Evolutionary conservation across 2,113 vertebrate genomes (phyloP), one percentile per base, ranked within the genome.

Genomic region (Formicarius rufipectus): DNA sequence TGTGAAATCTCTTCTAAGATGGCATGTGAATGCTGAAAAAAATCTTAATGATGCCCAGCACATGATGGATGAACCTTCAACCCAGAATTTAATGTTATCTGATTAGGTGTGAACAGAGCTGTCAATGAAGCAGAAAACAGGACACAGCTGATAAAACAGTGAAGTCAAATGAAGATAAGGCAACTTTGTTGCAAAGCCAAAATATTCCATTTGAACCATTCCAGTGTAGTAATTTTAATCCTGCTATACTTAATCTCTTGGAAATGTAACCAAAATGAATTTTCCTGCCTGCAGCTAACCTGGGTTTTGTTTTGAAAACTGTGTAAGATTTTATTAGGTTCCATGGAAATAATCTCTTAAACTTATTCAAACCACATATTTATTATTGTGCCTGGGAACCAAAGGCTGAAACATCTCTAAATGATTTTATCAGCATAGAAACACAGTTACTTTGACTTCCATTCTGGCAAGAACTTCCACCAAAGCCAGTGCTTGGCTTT

Each of bases 71-170:
- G 81, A 91, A 79, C 63, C 39, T 89, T 92, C 91, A 87, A 68
- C 87, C 37, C 40, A 87, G 84, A 91, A 85, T 88, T 93, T 87
- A 90, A 72, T 73, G 44, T 95, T 95, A 95, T 96, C 96, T 95
- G 95, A 94, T 94, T 96, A 96, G 96, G 96, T 97, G 96, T 95
- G 96, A 97, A 96, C 93, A 87, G 93, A 94, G 68, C 47, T 92
- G 91, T 96, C 95, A 96, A 85, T 89, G 90, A 95, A 94, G 96
- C 80, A 97, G 93, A 96, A 97, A 97, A 95, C 96, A 97, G 96
- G 96, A 97, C 91, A 81, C 92, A 96, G 95, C 91, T 97, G 96
- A 97, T 92, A 92, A 97, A 97, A 97, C 80, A 96, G 19, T 75
- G n/a, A 84, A 80, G 87, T 86, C 73, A 93, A 92, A 95, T 77